Base-by-base conservation (phyloP, 2,797 vertebrate species). In the Ptychadena robeensis region DNA sequence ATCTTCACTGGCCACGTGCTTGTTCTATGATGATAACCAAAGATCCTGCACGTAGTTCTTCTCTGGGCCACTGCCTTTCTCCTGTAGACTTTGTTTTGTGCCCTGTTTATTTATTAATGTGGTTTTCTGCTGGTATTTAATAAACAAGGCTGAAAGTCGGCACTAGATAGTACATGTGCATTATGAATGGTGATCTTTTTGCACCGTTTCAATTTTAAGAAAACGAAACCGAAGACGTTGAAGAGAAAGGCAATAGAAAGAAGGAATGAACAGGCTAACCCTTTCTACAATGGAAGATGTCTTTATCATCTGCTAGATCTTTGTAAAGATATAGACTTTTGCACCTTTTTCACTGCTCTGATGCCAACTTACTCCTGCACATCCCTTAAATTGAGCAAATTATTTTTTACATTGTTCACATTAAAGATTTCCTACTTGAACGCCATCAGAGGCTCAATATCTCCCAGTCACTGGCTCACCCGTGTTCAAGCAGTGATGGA, bases 391-490 rank as follows among this genome's bases (percentile, higher is more conserved):
- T 28, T 53, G 70, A 72, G 44, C 44, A 57, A 53, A 72, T 72
- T 22, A 32, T 31, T 53, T 68, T 72, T 57, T 57, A 57, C 32
- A 72, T 72, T 53, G 70, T 72, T 72, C 70, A 32, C 53, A 53
- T 28, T 57, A 22, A 53, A 72, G 38, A 14, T 72, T 11, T 72
- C 44, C 70, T 57, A 53, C 70, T 48, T 6, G 32, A 72, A 35
- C 32, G 34, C 71, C 59, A 73, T 59, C 44, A 34, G 30, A 59
- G 25, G 48, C 53, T 73, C 71, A 35, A 11, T 57, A 30, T 53
- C 44, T 59, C 30, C 59, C 71, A 73, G 44, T 59, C 71, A 35
- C 30, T 53, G 44, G 44, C 18, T 25, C 30, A 73, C 71, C 71
- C 59, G 27, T 9, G 59, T 73, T 59, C 30, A 25, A 64, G 34